Percentiles rank a stretch among this genome's conserved stretches.
Conservation (phyloP, 1,140 invertebrate species). For the Nasonia vitripennis region DNA sequence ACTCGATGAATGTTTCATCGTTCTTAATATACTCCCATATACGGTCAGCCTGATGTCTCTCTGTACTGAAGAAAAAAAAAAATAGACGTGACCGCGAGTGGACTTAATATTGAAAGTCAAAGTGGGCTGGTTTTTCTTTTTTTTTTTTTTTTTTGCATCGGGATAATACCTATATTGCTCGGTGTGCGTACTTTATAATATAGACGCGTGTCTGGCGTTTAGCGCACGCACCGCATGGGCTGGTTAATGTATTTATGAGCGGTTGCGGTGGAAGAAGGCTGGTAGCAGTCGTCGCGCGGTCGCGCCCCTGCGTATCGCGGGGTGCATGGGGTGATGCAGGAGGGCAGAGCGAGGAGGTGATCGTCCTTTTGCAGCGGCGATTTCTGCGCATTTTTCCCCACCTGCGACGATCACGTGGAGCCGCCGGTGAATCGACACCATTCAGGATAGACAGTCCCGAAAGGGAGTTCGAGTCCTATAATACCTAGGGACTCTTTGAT, state of each 20-base stretch:
- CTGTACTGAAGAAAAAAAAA: too few species aligned
- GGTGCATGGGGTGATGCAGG: neutral
- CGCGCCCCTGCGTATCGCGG: too few species aligned
- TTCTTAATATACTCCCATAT: too few species aligned
- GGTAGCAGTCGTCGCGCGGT: too few species aligned
- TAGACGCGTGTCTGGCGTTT: too few species aligned
- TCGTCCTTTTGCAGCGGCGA: slow-evolving; percentile 8
- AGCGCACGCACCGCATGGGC: neutral
- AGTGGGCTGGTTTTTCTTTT: too few species aligned
- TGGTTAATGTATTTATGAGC: slow-evolving; percentile 18
- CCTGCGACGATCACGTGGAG: neutral
- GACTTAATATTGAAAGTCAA: too few species aligned
- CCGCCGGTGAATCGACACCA: neutral
- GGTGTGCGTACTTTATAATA: too few species aligned
- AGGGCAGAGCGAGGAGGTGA: neutral
- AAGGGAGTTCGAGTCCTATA: neutral
- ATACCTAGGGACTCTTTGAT: neutral
- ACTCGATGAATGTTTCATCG: neutral
- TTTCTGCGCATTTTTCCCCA: slow-evolving; percentile 15
- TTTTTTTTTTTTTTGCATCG: too few species aligned
- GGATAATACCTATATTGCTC: too few species aligned
- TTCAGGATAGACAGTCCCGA: neutral
- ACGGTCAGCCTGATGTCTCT: too few species aligned
- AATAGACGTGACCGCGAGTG: too few species aligned
- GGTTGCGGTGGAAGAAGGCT: neutral